Conservation (phyloP, 2,113 vertebrate species). For the Gallinago jamesoni region DNA sequence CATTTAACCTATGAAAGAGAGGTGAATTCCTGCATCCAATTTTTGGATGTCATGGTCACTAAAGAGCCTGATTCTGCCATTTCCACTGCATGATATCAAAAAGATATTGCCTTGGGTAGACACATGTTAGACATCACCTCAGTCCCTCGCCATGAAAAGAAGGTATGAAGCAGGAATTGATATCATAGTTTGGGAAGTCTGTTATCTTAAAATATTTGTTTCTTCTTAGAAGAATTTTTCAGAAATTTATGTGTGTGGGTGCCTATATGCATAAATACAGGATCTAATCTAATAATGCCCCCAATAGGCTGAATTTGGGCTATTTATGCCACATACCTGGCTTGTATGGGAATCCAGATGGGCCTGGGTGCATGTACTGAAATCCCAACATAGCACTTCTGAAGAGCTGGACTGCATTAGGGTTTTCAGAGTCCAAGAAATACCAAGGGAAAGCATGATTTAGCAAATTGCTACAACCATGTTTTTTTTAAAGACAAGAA, state of each 20-base stretch:
- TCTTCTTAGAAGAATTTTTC: background rate
- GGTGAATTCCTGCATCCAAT: constrained; percentile 56
- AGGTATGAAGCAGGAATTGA: background rate
- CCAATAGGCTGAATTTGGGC: background rate
- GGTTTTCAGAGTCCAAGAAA: background rate
- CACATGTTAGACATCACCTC: background rate
- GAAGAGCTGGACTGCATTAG: background rate
- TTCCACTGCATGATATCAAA: constrained; percentile 13
- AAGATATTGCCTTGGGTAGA: constrained; percentile 17
- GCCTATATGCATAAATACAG: background rate
- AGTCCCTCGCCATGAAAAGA: background rate
- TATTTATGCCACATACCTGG: background rate
- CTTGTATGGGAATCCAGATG: background rate
- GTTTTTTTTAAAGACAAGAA: background rate
- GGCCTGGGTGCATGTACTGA: background rate
- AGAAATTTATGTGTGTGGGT: background rate
- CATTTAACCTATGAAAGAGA: constrained; percentile 53
- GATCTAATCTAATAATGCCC: background rate
- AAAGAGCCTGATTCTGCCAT: constrained; percentile 50
- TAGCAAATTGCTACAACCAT: rapidly evolving
- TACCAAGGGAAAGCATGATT: background rate
- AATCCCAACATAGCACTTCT: background rate
- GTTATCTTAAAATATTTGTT: background rate
- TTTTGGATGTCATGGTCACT: constrained; percentile 45
- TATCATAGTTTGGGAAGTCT: background rate